Percentiles rank a stretch among this genome's conserved stretches.
Conservation (phyloP, 1,140 invertebrate genomes). For the Achroia grisella region DNA sequence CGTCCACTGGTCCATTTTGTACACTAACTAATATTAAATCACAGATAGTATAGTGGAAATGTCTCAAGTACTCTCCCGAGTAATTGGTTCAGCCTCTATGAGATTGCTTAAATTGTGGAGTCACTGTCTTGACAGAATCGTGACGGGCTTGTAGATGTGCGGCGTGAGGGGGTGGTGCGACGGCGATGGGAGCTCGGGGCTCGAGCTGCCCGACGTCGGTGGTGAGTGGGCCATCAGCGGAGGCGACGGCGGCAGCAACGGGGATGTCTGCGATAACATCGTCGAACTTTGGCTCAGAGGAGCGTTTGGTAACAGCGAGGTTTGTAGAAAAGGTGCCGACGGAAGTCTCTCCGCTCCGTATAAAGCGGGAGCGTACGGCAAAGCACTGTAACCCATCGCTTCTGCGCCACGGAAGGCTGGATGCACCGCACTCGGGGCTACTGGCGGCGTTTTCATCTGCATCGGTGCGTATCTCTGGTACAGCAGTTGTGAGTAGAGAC, state of each 20-base stretch:
- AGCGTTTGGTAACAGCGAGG: slow-evolving; percentile 30
- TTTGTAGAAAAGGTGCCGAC: slow-evolving; percentile 33
- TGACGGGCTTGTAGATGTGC: slow-evolving; percentile 62
- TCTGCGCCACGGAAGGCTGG: slow-evolving; percentile 48
- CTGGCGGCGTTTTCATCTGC: slow-evolving; percentile 52
- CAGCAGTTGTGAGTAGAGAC: slow-evolving; percentile 64
- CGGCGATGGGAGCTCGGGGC: slow-evolving; percentile 48
- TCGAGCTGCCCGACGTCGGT: slow-evolving; percentile 46
- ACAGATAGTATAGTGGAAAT: slow-evolving; percentile 11
- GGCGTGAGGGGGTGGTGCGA: slow-evolving; percentile 53
- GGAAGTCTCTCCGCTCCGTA: slow-evolving; percentile 42
- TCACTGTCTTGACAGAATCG: slow-evolving; percentile 59
- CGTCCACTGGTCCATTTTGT: slow-evolving; percentile 1
- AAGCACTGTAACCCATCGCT: slow-evolving; percentile 26
- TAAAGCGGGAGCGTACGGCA: slow-evolving; percentile 44
- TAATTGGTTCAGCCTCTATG: slow-evolving; percentile 27
- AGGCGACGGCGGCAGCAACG: slow-evolving; percentile 38
- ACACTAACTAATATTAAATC: slow-evolving; percentile 11
- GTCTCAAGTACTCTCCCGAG: slow-evolving; percentile 9
- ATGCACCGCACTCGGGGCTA: slow-evolving; percentile 47
- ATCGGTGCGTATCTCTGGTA: slow-evolving; percentile 69
- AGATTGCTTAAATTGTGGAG: slow-evolving; percentile 6
- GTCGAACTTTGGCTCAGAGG: slow-evolving; percentile 18
- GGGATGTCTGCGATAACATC: slow-evolving; percentile 32
- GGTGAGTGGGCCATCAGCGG: slow-evolving; percentile 43